A percentile compares a stretch with the other conserved stretches of the same genome.
phyloP scores from a whole-genome alignment of 2,888 invertebrate genomes.

The Ectemnius lituratus region DNA sequence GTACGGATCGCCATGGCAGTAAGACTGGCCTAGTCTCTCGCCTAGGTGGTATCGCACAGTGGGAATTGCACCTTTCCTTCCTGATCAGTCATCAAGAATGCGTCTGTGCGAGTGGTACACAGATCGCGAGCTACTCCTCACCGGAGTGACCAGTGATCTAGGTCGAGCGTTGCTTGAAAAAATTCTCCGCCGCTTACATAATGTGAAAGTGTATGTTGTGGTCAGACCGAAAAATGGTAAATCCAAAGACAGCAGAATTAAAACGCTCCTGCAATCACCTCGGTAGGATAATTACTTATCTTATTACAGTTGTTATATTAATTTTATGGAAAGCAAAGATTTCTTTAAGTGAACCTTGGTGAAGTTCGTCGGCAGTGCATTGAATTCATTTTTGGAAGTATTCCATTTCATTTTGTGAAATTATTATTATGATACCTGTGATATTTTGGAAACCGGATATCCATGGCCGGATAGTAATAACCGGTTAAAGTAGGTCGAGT shows the following conservation, averaged over 20 bases:
- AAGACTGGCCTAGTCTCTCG: neutral
- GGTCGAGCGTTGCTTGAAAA: conserved; percentile 69
- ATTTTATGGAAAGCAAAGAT: too few species aligned
- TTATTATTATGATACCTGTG: too few species aligned
- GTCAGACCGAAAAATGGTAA: conserved; percentile 57
- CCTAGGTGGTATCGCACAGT: neutral
- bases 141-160: conserved; percentile 70
- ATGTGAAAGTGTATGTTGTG: conserved; percentile 59
- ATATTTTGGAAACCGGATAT: too few species aligned
- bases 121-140: conserved; percentile 67
- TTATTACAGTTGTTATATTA: neutral
- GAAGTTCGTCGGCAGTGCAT: too few species aligned
- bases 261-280: conserved; percentile 63
- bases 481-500: too few species aligned
- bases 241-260: conserved; percentile 63
- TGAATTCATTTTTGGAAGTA: too few species aligned
- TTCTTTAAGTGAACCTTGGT: too few species aligned
- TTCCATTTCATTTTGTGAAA: too few species aligned
- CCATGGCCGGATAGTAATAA: too few species aligned
- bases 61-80: conserved; percentile 31
- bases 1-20: neutral
- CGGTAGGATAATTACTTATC: conserved; percentile 59
- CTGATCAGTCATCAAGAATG: conserved; percentile 63
- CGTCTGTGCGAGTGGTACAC: conserved; percentile 70
- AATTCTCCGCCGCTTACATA: conserved; percentile 65